Conservation (phyloP, 2,888 invertebrate genomes). For the Empis stercorea region DNA sequence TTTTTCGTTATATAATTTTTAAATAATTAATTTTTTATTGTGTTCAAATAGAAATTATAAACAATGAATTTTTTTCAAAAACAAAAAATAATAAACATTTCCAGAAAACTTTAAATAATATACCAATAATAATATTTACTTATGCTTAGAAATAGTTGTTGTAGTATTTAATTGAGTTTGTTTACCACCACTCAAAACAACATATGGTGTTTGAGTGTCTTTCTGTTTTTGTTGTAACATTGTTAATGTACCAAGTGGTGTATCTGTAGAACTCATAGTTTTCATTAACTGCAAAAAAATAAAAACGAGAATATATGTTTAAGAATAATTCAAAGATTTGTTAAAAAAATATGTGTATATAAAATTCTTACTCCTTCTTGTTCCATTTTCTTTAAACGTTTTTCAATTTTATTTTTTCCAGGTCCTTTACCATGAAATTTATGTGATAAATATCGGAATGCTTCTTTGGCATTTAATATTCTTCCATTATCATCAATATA, state of each 20-base stretch:
- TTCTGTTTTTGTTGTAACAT: slow-evolving; percentile 93
- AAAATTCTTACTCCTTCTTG: slow-evolving; percentile 64
- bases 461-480: slow-evolving; percentile 86
- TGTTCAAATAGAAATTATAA: no score
- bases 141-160: slow-evolving; percentile 32
- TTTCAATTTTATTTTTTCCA: slow-evolving; percentile 96
- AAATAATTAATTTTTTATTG: no score
- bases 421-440: slow-evolving; percentile 99
- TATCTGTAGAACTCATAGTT: slow-evolving; percentile 96
- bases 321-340: neutral
- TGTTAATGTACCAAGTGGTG: slow-evolving; percentile 87
- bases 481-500: slow-evolving; percentile 96
- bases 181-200: slow-evolving; percentile 84
- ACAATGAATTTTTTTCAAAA: no score
- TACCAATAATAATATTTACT: slow-evolving; percentile 16
- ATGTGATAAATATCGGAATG: slow-evolving; percentile 90
- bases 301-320: neutral
- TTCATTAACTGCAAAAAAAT: slow-evolving; percentile 62
- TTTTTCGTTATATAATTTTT: no score
- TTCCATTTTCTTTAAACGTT: slow-evolving; percentile 84
- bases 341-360: neutral
- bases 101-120: no score
- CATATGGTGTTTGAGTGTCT: slow-evolving; percentile 83
- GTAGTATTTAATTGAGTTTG: slow-evolving; percentile 33
- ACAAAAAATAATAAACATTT: no score